Percentiles rank a stretch among this genome's conserved stretches.
Conservation (phyloP, 2,113 vertebrate species). For the Megalops atlanticus region DNA sequence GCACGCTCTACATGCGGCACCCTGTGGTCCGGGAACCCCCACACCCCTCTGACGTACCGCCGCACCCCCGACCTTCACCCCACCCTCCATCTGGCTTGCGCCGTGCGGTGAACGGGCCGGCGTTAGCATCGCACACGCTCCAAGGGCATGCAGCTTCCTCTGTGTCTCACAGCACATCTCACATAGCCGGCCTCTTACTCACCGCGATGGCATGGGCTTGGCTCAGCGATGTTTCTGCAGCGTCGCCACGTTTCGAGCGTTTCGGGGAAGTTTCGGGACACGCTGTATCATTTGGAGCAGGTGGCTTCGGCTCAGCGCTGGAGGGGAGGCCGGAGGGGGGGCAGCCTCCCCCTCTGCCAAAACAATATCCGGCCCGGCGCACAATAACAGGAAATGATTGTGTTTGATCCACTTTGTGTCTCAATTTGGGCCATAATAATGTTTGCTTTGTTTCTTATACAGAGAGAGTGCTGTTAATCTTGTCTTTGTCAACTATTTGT, state of each 20-base stretch:
- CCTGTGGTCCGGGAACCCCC: not conserved
- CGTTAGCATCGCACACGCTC: not conserved
- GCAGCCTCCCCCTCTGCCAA: not conserved
- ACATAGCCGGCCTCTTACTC: too few relatives aligned
- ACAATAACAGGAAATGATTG: not conserved
- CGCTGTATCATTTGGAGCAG: not conserved
- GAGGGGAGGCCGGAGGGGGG: too few relatives aligned
- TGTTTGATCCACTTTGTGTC: not conserved
- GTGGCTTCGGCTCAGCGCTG: not conserved
- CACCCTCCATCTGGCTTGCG: not conserved
- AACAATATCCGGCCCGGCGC: not conserved
- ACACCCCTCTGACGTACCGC: not conserved
- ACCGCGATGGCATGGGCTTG: too few relatives aligned
- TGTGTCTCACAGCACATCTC: not conserved
- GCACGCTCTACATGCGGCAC: too few relatives aligned
- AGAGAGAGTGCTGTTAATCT: not conserved
- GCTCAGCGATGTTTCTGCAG: too few relatives aligned
- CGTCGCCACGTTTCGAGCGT: not conserved
- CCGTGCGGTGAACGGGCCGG: too few relatives aligned
- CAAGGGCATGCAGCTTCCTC: not conserved
- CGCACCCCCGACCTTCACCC: not conserved
- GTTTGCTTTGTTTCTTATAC: not conserved
- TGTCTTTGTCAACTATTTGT: not conserved
- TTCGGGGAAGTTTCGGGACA: too few relatives aligned
- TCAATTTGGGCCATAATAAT: not conserved